Conservation (phyloP, 2,113 vertebrate genomes). For the Clupea harengus region DNA sequence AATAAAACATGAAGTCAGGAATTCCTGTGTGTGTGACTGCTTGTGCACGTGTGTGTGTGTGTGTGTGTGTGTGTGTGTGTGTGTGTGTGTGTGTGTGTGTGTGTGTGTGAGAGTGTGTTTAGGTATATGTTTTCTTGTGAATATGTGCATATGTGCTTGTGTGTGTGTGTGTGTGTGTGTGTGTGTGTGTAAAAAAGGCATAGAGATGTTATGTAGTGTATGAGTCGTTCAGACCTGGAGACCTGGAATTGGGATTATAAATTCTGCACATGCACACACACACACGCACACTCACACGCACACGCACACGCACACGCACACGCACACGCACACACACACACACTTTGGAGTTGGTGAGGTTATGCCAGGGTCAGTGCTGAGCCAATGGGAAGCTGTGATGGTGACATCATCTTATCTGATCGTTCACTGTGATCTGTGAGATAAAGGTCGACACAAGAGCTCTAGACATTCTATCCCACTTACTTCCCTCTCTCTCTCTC, state of each 20-base stretch:
- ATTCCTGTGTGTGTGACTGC: not conserved
- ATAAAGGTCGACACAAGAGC: conserved; percentile 18
- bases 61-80: no score
- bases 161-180: not conserved
- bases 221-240: not conserved
- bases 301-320: conserved; percentile 20
- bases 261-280: not conserved
- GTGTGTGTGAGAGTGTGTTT: not conserved
- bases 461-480: not conserved
- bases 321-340: conserved; percentile 47
- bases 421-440: not conserved
- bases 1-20: not conserved
- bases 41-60: no score
- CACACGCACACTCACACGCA: not conserved
- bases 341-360: conserved; percentile 23
- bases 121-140: not conserved
- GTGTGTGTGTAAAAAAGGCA: not conserved
- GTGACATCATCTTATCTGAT: not conserved
- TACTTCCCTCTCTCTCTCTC: not conserved
- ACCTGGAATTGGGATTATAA: no score
- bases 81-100: not conserved
- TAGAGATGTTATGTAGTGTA: not conserved
- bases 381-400: not conserved
- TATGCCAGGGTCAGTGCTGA: not conserved
- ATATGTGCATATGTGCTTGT: not conserved